These are phyloP conservation scores for Dicrostonyx torquatus DNA, from an alignment of 2,797 vertebrate genomes.

Conservation along the genomic window DNA sequence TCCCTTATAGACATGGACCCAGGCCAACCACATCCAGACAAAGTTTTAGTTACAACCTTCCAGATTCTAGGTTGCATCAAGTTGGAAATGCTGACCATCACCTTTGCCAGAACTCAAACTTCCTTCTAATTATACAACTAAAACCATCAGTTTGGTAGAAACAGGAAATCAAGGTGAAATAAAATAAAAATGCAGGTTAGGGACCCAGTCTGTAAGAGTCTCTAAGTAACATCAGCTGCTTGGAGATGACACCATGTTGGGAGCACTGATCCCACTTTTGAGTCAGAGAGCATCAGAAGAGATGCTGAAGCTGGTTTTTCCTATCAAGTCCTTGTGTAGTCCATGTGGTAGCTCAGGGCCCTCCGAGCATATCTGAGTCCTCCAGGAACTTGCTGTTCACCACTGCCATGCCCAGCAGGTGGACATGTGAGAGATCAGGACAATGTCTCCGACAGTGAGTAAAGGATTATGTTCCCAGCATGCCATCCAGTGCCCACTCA, in stretches of 20 bases:
- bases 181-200: neutral
- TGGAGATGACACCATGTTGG: neutral
- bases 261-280: too few relatives aligned
- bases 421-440: neutral
- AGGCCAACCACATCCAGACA: neutral
- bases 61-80: neutral
- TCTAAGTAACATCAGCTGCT: neutral
- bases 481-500: neutral
- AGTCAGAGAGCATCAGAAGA: neutral
- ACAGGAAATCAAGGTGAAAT: neutral
- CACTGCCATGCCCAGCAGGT: neutral
- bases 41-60: neutral
- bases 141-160: neutral
- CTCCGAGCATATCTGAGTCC: neutral
- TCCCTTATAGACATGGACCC: neutral
- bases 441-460: neutral
- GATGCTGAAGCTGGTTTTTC: neutral
- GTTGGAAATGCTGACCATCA: neutral
- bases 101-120: neutral
- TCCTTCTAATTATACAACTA: neutral
- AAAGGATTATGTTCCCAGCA: neutral
- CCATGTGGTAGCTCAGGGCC: too few relatives aligned
- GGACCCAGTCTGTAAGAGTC: fast-evolving
- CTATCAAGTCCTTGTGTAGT: neutral
- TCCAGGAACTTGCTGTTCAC: neutral